phyloP scores from a whole-genome alignment of 1,140 invertebrate genomes.

The Pararge aegeria region DNA sequence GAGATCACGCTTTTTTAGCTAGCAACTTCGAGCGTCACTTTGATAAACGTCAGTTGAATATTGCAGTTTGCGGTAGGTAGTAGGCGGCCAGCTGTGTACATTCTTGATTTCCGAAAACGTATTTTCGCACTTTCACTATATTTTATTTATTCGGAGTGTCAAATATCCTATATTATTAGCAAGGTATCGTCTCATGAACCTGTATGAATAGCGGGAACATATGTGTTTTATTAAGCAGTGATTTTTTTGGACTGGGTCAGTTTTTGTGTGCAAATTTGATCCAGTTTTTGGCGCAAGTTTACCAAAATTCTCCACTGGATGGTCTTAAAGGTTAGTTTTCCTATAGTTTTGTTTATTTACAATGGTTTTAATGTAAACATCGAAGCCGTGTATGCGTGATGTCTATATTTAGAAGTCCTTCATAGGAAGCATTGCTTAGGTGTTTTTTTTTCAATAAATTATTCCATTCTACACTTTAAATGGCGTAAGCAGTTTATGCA shows the following conservation, averaged over 20 bases:
- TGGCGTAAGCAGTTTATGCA: not conserved
- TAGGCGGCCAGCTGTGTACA: conserved; percentile 32
- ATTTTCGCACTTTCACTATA: conserved; percentile 58
- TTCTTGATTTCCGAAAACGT: conserved; percentile 33
- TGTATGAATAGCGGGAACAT: conserved; percentile 10
- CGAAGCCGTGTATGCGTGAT: conserved; percentile 12
- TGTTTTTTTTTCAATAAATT: not conserved
- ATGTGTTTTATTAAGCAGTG: conserved; percentile 31
- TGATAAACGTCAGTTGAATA: conserved; percentile 49
- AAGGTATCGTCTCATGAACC: conserved; percentile 11
- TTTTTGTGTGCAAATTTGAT: conserved; percentile 60
- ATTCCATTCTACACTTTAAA: not conserved
- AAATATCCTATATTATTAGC: conserved; percentile 26
- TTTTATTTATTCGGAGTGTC: not conserved
- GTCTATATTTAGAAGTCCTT: conserved; percentile 27
- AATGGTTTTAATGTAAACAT: conserved; percentile 25
- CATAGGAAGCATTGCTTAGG: not conserved
- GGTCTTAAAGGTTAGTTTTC: conserved; percentile 45
- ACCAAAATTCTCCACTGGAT: conserved; percentile 32
- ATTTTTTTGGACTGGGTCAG: conserved; percentile 46
- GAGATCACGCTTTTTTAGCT: not conserved
- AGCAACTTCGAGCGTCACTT: conserved; percentile 9
- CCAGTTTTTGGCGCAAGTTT: conserved; percentile 46
- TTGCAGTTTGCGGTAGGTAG: conserved; percentile 57
- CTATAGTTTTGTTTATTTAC: conserved; percentile 19